phyloP scores from a whole-genome alignment of 1,140 invertebrate genomes.

The Drosophila auraria region DNA sequence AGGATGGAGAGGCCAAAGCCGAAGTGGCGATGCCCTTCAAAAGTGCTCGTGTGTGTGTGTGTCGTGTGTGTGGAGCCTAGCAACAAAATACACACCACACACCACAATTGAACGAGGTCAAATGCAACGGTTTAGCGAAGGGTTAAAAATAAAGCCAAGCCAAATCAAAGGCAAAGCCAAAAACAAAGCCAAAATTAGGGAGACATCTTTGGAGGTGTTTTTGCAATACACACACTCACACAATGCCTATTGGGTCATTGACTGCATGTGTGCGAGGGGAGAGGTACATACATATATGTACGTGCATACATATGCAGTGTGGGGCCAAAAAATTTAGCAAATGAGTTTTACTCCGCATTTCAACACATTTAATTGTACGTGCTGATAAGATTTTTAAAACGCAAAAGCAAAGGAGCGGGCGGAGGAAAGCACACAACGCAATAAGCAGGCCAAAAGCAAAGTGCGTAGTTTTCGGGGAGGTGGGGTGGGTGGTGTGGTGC shows the following conservation, averaged over 20 bases:
- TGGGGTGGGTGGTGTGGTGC: conserved; percentile 17
- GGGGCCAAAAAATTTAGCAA: conserved; percentile 20
- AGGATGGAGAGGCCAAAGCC: conserved; percentile 21
- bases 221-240: conserved; percentile 19
- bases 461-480: conserved; percentile 67
- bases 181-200: conserved; percentile 39
- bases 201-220: conserved; percentile 40
- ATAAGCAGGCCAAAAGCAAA: conserved; percentile 67
- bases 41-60: conserved; percentile 20
- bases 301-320: conserved; percentile 11
- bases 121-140: conserved; percentile 32
- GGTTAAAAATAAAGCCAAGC: conserved; percentile 13
- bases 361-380: conserved; percentile 30
- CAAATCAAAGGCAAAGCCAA: conserved; percentile 23
- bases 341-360: conserved; percentile 29
- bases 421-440: conserved; percentile 57
- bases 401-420: conserved; percentile 59
- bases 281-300: not conserved
- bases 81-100: conserved; percentile 23
- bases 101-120: conserved; percentile 46
- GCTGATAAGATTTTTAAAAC: conserved; percentile 78
- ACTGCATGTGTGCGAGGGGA: conserved; percentile 40
- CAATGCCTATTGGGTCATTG: conserved; percentile 47
- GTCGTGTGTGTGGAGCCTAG: conserved; percentile 33
- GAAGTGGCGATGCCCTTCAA: conserved; percentile 50